These are phyloP conservation scores for Hippolais icterina DNA, from an alignment of 2,113 vertebrate species.

Conservation along the genomic window DNA sequence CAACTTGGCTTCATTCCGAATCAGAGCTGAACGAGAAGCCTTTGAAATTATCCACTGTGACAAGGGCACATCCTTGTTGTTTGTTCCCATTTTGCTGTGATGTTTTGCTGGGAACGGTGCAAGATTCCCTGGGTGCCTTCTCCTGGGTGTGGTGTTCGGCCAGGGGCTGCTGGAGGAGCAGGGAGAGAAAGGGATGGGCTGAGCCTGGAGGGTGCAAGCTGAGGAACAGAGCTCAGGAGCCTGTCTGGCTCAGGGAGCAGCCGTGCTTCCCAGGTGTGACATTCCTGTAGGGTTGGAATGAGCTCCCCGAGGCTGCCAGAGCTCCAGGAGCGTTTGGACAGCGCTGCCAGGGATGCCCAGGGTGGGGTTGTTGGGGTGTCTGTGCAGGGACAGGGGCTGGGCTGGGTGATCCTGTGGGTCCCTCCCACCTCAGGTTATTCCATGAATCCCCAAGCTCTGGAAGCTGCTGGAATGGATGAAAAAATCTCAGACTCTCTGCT, in stretches of 20 bases:
- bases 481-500: neutral
- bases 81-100: neutral
- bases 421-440: neutral
- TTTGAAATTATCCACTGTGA: neutral
- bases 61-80: neutral
- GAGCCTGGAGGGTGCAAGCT: neutral
- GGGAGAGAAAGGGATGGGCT: neutral
- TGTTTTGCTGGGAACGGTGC: neutral
- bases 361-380: neutral
- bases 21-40: neutral
- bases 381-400: neutral
- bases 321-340: neutral
- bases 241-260: neutral
- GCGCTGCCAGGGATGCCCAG: neutral
- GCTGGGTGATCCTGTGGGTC: fast-evolving
- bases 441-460: neutral
- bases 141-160: too few species aligned
- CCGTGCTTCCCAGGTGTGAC: fast-evolving
- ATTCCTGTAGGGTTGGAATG: neutral
- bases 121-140: neutral
- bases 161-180: neutral
- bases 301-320: neutral
- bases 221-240: neutral
- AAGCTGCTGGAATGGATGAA: neutral
- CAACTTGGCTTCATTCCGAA: neutral